phyloP scores from a whole-genome alignment of 2,113 vertebrate genomes.

The Sylvilagus bachmani region DNA sequence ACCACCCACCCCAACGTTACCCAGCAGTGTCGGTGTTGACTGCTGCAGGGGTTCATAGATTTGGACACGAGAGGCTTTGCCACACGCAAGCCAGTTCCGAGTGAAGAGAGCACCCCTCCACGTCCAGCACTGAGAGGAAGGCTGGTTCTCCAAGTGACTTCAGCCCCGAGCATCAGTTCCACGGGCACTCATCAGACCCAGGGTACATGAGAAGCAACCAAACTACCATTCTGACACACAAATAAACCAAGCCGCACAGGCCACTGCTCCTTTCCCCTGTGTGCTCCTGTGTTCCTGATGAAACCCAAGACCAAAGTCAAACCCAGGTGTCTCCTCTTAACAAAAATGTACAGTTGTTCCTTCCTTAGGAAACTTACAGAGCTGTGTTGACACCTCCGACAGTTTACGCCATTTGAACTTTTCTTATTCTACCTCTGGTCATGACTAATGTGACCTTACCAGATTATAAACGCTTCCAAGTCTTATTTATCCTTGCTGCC shows the following conservation, averaged over 20 bases:
- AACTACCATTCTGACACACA: background rate
- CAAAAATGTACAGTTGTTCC: background rate
- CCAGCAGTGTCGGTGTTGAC: background rate
- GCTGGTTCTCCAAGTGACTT: background rate
- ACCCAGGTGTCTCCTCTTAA: background rate
- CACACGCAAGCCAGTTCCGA: background rate
- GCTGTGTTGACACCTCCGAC: background rate
- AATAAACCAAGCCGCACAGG: background rate
- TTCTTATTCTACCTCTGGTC: background rate
- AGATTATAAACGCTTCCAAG: background rate
- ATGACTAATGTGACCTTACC: background rate
- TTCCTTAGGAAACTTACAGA: constrained; percentile 5
- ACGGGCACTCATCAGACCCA: background rate
- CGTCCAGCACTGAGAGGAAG: background rate
- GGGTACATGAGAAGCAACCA: background rate
- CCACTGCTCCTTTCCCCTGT: background rate
- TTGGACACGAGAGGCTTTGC: background rate
- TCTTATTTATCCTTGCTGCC: constrained; percentile 20
- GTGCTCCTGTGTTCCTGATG: background rate
- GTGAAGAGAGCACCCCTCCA: background rate
- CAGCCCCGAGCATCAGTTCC: background rate
- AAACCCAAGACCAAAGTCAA: no score
- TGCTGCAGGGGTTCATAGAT: background rate
- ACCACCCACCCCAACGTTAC: background rate
- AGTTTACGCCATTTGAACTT: background rate